Evolutionary conservation across 2,797 vertebrate species (phyloP), one percentile per base, ranked within the genome.

Genomic region (Lagocephalus sceleratus): DNA sequence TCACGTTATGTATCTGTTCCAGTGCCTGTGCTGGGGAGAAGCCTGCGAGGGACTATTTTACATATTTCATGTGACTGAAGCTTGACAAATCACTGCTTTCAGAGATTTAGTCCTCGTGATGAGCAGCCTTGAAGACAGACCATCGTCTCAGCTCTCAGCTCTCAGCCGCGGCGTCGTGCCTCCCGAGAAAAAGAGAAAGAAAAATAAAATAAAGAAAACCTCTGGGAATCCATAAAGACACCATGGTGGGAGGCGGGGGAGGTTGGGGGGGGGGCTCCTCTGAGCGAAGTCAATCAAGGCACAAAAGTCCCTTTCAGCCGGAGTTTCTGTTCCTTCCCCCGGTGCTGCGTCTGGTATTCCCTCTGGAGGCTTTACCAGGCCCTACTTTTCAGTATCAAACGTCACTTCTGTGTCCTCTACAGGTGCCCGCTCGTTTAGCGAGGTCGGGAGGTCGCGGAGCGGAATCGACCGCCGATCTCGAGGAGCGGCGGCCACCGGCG

Each of bases 1-100:
- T 86, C 81, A 73, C n/a, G 61, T 85, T 82, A 82, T 74, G 76
- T 61, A 77, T 80, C 71, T 70, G 63, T 68, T 78, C 58, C 76
- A 77, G 66, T 54, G 57, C 41, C 55, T 65, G 63, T 58, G 71
- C 45, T 43, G 39, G 53, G 72, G 76, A 78, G 78, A 76, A 57
- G 70, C 71, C 77, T 79, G 65, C 60, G 63, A 81, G 81, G 59
- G 61, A 75, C 56, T 69, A 54, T 59, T 85, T 86, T 74, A 79
- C 76, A 83, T 79, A 80, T 82, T 35, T 65, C 54, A 78, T 68
- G 70, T 70, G 60, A 65, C 63, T 73, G 5, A 75, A 72, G 78
- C 80, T 68, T 75, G 62, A 84, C 68, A 79, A 81, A 83, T 76
- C 66, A 71, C 54, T 50, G 5, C 62, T 52, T 72, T 72, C 21